Evolutionary conservation across 2,888 invertebrate genomes (phyloP).

Genomic region (Apocheima hispidaria): DNA sequence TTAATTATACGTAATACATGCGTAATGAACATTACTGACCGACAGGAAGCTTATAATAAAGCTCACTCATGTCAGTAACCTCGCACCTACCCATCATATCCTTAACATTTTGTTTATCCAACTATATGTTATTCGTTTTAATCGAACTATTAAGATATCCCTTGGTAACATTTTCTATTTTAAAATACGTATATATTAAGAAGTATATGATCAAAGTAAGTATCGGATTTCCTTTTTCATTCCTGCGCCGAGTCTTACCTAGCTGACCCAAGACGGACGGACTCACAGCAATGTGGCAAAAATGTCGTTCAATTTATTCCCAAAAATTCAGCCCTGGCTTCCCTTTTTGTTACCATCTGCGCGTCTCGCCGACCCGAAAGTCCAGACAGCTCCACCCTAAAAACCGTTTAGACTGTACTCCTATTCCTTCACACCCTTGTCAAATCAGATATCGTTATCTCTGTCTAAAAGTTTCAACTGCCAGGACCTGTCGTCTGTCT

Average conservation of each 20-base stretch:
- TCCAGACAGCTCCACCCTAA: conserved; percentile 86
- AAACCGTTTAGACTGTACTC: conserved; percentile 80
- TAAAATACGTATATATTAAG: not conserved
- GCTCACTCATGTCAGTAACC: conserved; percentile 77
- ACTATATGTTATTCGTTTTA: not conserved
- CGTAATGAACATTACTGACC: conserved; percentile 69
- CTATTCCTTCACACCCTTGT: conserved; percentile 76
- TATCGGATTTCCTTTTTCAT: conserved; percentile 44
- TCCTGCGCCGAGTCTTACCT: conserved; percentile 33
- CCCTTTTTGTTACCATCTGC: conserved; percentile 85
- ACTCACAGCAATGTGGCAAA: conserved; percentile 59
- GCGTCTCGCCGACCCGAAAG: conserved; percentile 73
- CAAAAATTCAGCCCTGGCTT: conserved; percentile 79
- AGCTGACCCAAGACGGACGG: conserved; percentile 50
- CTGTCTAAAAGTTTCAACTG: conserved; percentile 73
- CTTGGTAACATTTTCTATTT: not conserved
- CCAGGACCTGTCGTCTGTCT: conserved; percentile 78
- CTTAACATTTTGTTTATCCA: conserved; percentile 17
- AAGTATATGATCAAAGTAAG: not conserved
- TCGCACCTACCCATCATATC: conserved; percentile 63
- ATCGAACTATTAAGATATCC: not conserved
- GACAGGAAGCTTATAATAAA: conserved; percentile 79
- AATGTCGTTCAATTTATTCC: conserved; percentile 85
- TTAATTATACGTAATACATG: conserved; percentile 65
- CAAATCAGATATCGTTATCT: conserved; percentile 73